Conservation (phyloP, 2,797 vertebrate species). For the Ataeniobius toweri region DNA sequence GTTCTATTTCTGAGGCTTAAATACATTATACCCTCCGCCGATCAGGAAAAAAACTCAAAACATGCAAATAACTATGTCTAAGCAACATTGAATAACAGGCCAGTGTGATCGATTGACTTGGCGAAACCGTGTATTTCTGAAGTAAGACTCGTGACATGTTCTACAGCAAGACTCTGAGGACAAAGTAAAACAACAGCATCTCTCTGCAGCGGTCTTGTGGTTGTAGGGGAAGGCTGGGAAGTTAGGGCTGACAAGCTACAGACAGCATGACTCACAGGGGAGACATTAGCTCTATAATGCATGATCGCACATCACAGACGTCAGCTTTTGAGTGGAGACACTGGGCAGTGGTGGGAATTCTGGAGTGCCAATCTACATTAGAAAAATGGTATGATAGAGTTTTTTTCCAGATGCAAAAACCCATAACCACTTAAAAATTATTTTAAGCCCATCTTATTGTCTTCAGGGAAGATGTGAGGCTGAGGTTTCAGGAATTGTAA, state of each 20-base stretch:
- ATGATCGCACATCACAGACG: constrained; percentile 69
- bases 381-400: constrained; percentile 43
- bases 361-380: constrained; percentile 41
- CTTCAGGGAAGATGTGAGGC: not conserved
- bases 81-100: not conserved
- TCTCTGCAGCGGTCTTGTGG: constrained; percentile 53
- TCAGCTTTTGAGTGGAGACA: constrained; percentile 54
- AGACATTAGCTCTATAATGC: constrained; percentile 73
- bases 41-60: not conserved
- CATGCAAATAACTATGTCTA: not conserved
- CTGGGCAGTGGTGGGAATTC: constrained; percentile 56
- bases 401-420: constrained; percentile 21
- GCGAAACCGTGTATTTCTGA: constrained; percentile 7
- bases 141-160: constrained; percentile 21
- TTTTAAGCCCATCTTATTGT: constrained; percentile 20
- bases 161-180: constrained; percentile 17
- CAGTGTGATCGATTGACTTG: constrained; percentile 28
- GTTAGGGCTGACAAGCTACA: constrained; percentile 65
- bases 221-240: constrained; percentile 62
- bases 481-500: constrained; percentile 11
- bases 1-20: not conserved
- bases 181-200: constrained; percentile 37
- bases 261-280: constrained; percentile 73
- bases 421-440: not conserved
- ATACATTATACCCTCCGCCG: constrained; percentile 17